Evolutionary conservation across 53 echinoderm and acorn worm species (phyloP), one percentile per base, ranked within the genome.

Genomic region (Luidia sarsii): DNA sequence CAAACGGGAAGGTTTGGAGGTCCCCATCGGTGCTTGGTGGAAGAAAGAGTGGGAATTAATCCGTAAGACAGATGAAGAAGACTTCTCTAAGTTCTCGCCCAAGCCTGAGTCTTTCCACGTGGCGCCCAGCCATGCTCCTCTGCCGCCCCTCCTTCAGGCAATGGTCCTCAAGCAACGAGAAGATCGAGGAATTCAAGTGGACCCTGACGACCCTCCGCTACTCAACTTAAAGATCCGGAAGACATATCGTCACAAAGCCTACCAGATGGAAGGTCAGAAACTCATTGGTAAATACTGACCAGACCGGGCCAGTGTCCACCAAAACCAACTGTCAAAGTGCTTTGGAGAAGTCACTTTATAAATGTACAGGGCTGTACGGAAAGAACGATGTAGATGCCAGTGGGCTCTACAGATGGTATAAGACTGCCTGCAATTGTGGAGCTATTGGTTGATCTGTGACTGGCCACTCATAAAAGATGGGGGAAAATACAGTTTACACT

Each of bases 31-130:
- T 2, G 79, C 89, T 0, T 86, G 86, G 68, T 82, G 85, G 82
- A 88, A 93, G 82, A 62, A 65, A 28, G 99, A 97, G 50, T 97
- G 99, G 99, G 89, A 81, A 19, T 75, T 97, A 2, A 88, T 97
- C 52, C 88, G 94, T 15, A 91, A 87, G 25, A 90, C 91, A 10
- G 93, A 97, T n/a, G 99, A 93, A 70, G 93, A 80, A 8, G 87
- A 91, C 1, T 97, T 94, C 74, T 86, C 83, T 25, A 39, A 59
- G 27, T 97, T 81, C 74, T 79, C 87, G 1, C 93, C 99, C 7
- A 93, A 91, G 54, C 67, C 64, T 34, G 75, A 84, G 18, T 89
- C 93, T 81, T 97, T 97, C 68, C 88, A 87, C 22, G 70, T 67
- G 45, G 85, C 75, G 0, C 93, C 93, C 29, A 97, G 64, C 67